phyloP scores from a whole-genome alignment of 2,797 vertebrate species.

The Pithecia hirsuta region DNA sequence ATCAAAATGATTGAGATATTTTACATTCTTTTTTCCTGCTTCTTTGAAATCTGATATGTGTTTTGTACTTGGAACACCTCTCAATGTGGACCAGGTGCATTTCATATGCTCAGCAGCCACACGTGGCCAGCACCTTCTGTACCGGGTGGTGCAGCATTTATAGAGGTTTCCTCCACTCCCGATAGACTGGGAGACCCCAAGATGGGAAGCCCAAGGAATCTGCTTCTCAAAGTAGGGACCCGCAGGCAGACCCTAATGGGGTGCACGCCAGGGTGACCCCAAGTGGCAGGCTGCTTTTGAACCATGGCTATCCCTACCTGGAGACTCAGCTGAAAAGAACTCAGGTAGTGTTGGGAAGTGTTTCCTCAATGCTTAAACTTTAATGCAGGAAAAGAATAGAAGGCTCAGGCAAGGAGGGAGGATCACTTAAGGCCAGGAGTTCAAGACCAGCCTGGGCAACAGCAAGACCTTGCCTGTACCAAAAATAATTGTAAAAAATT shows the following conservation, averaged over 20 bases:
- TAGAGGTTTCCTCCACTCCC: neutral
- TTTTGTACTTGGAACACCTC: neutral
- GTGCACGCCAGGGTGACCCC: neutral
- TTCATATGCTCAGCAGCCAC: neutral
- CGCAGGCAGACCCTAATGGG: neutral
- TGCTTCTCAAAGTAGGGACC: neutral
- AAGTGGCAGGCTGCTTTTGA: neutral
- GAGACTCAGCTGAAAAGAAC: neutral
- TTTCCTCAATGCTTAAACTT: neutral
- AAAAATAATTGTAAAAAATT: neutral
- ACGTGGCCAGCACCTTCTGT: neutral
- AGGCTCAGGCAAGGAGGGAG: neutral
- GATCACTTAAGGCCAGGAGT: neutral
- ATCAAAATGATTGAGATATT: neutral
- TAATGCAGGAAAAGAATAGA: neutral
- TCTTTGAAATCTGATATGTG: neutral
- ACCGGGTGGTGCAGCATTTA: neutral
- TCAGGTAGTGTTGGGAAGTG: neutral
- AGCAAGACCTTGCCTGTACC: neutral
- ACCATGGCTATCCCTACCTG: neutral
- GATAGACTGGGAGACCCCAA: neutral
- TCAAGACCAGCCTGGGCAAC: neutral
- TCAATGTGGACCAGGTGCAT: neutral
- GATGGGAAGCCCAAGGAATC: neutral
- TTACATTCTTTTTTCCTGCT: neutral